Evolutionary conservation across 2,113 vertebrate genomes (phyloP), one percentile per base, ranked within the genome.

Genomic region (Tachysurus fulvidraco): DNA sequence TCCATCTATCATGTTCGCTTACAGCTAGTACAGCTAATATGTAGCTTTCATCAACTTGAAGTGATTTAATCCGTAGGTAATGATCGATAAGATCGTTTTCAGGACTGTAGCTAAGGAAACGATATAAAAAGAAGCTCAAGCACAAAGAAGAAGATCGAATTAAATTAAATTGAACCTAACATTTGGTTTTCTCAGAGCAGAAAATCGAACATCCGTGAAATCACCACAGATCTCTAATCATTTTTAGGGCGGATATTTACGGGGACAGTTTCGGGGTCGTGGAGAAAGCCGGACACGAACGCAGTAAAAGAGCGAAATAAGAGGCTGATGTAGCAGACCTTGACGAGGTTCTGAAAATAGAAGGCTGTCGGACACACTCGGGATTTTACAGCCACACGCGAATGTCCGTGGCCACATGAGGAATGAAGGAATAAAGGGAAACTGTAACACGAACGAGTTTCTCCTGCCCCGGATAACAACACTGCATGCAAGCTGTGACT

Each of bases 381-480:
- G 88, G 86, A 89, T 85, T 85, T 88, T 86, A 88, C 88, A 88
- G 46, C 25, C 59, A 78, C 54, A 80, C 21, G 86, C 6, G 83
- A 89, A 86, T 44, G 81, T 85, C 76, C 64, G 12, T 82, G 74
- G 16, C 52, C 73, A n/a, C 88, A 86, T 64, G 28, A 88, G 83
- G 80, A 87, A 87, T 87, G 86, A 87, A 88, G 83, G 80, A 87
- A 87, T 87, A 81, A 87, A 77, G 81, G 59, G 60, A 83, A 52
- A 87, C 44, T 78, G 13, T 8, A 81, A 82, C 60, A 64, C 62
- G 28, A 52, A 83, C 3, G 36, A 50, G 52, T 78, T 85, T 89
- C 44, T 86, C 57, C 41, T 46, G 74, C 59, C 69, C 12, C n/a
- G 44, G 46, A 14, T 50, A 41, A 28, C 23, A 57, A 28, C 23